A percentile compares a stretch with the other conserved stretches of the same genome.
Evolutionary conservation across 1,140 invertebrate genomes (phyloP).

Genomic region (Harlomillsia oculata): DNA sequence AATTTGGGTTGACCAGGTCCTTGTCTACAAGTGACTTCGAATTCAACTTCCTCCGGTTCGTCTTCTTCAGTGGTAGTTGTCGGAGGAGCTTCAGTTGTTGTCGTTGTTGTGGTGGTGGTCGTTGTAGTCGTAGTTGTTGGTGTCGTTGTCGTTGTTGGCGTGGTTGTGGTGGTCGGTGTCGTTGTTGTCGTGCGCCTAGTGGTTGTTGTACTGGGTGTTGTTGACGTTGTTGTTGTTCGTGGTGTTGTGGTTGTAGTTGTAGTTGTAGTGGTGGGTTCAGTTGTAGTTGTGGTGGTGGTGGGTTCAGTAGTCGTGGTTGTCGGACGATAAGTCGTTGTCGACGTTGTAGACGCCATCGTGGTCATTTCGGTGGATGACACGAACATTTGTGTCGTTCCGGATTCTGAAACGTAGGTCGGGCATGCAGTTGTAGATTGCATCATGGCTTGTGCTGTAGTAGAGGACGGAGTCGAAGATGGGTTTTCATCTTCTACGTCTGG

Average conservation of each 20-base stretch:
- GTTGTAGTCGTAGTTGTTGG: constrained; percentile 14
- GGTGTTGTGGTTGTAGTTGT: constrained; percentile 7
- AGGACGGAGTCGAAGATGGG: not conserved
- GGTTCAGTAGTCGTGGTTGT: constrained; percentile 14
- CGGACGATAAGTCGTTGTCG: not conserved
- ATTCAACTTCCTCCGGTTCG: constrained; percentile 19
- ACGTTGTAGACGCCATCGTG: not conserved
- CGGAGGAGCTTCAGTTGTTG: not conserved
- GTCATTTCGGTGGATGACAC: constrained; percentile 11
- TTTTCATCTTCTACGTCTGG: not conserved
- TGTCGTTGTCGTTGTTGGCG: constrained; percentile 10
- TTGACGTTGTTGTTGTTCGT: constrained; percentile 3
- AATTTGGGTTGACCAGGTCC: constrained; percentile 17
- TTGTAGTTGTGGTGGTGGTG: constrained; percentile 10
- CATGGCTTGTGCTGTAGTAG: constrained; percentile 18
- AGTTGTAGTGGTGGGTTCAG: constrained; percentile 7
- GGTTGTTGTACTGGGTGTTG: constrained; percentile 1
- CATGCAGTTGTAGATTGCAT: constrained; percentile 21
- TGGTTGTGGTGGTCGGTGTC: constrained; percentile 3
- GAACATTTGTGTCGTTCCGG: constrained; percentile 19
- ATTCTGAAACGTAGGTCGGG: constrained; percentile 20
- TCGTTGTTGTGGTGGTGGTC: constrained; percentile 8
- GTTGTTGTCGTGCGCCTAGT: constrained; percentile 15
- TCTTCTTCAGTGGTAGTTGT: constrained; percentile 8
- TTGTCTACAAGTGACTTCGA: constrained; percentile 28